Percentiles rank a stretch among this genome's conserved stretches.
Evolutionary conservation across 1,140 invertebrate genomes (phyloP).

Genomic region (Anastrepha ludens): DNA sequence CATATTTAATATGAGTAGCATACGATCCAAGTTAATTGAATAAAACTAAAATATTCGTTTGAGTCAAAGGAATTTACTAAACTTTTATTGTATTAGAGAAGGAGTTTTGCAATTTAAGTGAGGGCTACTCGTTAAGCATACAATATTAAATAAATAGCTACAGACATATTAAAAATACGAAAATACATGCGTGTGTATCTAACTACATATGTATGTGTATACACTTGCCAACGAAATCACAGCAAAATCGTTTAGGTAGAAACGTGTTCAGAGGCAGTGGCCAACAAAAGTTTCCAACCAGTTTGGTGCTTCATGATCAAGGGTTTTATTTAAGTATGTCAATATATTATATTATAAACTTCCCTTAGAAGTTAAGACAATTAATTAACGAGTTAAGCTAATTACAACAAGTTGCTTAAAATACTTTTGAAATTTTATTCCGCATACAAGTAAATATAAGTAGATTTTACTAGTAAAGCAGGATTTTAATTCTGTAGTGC

Average conservation of each 20-base stretch:
- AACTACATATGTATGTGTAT: neutral
- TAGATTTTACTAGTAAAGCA: too few relatives aligned
- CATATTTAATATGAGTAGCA: too few relatives aligned
- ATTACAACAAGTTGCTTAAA: too few relatives aligned
- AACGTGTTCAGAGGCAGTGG: neutral
- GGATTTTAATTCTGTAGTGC: too few relatives aligned
- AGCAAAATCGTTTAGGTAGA: neutral
- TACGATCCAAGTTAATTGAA: too few relatives aligned
- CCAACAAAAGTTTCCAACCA: neutral
- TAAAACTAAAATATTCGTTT: neutral
- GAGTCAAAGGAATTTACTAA: neutral
- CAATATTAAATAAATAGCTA: conserved; percentile 19
- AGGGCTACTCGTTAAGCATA: neutral
- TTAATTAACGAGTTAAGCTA: too few relatives aligned
- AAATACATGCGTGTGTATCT: neutral
- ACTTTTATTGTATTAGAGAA: neutral
- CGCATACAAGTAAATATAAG: too few relatives aligned
- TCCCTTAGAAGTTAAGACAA: too few relatives aligned
- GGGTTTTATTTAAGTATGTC: too few relatives aligned
- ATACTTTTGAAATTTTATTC: too few relatives aligned
- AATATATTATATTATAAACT: too few relatives aligned
- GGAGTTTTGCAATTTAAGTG: neutral
- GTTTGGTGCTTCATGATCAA: too few relatives aligned
- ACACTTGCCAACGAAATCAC: neutral
- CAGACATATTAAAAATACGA: neutral